A percentile compares a stretch with the other conserved stretches of the same genome.
Conservation (phyloP, 2,113 vertebrate genomes). For the Strix aluco region DNA sequence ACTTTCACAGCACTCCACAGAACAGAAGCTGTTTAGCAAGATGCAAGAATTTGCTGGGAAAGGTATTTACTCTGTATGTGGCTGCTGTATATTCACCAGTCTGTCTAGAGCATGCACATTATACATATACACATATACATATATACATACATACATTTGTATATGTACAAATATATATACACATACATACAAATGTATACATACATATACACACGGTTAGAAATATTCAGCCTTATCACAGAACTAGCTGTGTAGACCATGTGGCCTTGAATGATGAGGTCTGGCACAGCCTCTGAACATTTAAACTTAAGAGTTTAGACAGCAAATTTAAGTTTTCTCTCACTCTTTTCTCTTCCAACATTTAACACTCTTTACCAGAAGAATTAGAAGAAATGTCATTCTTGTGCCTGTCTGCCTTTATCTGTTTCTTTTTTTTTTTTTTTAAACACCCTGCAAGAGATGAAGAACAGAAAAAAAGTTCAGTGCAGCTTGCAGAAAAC, state of each 20-base stretch:
- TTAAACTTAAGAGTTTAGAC: not conserved
- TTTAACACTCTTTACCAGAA: not conserved
- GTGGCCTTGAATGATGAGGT: not conserved
- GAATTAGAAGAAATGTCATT: not conserved
- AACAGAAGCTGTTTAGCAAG: not conserved
- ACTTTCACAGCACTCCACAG: not conserved
- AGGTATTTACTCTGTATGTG: not conserved
- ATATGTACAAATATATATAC: not conserved
- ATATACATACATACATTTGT: not conserved
- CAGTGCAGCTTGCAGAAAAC: not conserved
- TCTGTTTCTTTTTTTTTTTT: not conserved
- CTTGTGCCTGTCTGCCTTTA: not conserved
- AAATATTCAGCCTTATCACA: not conserved
- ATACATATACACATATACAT: accelerated
- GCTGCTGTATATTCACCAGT: not conserved
- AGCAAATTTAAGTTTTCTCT: not conserved
- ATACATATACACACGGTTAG: not conserved
- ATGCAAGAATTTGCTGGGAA: not conserved
- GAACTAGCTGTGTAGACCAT: not conserved
- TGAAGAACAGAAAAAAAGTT: not conserved
- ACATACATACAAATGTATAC: not conserved
- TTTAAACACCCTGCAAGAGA: not conserved
- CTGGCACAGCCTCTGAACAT: not conserved
- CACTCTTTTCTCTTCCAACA: not conserved
- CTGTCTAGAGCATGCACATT: not conserved